Evolutionary conservation across 2,113 vertebrate species (phyloP).

Genomic region (Coptodon rendalli): DNA sequence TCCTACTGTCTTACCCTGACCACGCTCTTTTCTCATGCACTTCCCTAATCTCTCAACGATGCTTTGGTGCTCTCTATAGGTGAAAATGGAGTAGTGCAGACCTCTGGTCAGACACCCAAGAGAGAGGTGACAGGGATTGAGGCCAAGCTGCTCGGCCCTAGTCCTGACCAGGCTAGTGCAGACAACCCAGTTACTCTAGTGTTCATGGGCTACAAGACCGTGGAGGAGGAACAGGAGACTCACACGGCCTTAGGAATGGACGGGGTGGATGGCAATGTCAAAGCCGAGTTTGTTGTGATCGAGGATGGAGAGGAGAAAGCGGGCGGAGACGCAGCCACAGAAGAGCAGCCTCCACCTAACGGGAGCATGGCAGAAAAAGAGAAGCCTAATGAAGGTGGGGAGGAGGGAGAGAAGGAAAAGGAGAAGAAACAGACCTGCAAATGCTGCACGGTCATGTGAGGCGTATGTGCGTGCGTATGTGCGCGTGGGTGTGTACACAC

Average conservation of each 20-base stretch:
- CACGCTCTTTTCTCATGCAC: neutral
- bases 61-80: constrained; percentile 55
- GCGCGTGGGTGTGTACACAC: neutral
- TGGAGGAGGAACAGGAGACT: constrained; percentile 88
- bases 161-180: constrained; percentile 75
- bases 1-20: neutral
- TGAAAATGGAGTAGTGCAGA: constrained; percentile 82
- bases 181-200: constrained; percentile 94
- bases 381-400: constrained; percentile 77
- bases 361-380: constrained; percentile 78
- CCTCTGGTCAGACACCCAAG: constrained; percentile 63
- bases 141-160: constrained; percentile 74
- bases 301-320: constrained; percentile 82
- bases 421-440: constrained; percentile 88
- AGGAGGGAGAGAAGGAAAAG: constrained; percentile 66
- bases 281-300: constrained; percentile 91
- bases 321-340: constrained; percentile 58
- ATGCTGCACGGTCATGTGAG: constrained; percentile 94
- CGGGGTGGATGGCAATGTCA: constrained; percentile 78
- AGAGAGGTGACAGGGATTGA: constrained; percentile 83
- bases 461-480: neutral
- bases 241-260: constrained; percentile 84
- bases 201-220: constrained; percentile 97
- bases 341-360: constrained; percentile 76
- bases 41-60: neutral